These are phyloP conservation scores for Sphaeridia pumilis DNA, from an alignment of 2,888 invertebrate genomes.

Conservation along the genomic window DNA sequence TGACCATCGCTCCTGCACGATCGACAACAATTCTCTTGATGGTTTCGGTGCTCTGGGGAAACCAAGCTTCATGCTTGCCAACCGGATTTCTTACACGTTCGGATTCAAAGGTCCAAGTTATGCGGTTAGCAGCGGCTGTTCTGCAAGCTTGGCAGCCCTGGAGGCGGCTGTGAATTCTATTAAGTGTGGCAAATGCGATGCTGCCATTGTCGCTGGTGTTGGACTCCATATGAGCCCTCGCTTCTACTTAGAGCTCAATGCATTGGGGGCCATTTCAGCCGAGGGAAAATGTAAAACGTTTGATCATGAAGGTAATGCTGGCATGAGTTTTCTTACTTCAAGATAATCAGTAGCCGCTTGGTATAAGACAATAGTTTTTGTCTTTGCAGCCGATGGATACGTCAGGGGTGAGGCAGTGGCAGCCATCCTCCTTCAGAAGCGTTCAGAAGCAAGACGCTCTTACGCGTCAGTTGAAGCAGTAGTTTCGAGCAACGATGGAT, in stretches of 20 bases:
- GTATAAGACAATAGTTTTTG: not conserved
- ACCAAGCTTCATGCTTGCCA: constrained; percentile 48
- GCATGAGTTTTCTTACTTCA: not conserved
- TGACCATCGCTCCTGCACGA: not conserved
- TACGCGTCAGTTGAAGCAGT: constrained; percentile 44
- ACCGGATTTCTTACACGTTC: constrained; percentile 47
- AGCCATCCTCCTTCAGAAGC: constrained; percentile 41
- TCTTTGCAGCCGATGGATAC: constrained; percentile 41
- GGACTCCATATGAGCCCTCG: constrained; percentile 49
- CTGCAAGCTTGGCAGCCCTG: constrained; percentile 51
- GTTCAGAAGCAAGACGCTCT: constrained; percentile 38
- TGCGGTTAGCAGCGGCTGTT: constrained; percentile 54
- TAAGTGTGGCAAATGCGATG: constrained; percentile 41
- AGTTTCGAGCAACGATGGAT: constrained; percentile 46
- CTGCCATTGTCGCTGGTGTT: constrained; percentile 49
- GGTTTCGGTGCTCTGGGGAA: constrained; percentile 49
- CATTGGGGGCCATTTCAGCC: constrained; percentile 50
- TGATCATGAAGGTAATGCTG: constrained; percentile 48
- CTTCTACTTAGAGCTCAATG: constrained; percentile 51
- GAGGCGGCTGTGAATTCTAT: constrained; percentile 42
- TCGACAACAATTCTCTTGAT: constrained; percentile 13
- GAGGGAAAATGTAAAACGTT: constrained; percentile 54
- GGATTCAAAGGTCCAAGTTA: constrained; percentile 49
- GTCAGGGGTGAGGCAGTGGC: constrained; percentile 42
- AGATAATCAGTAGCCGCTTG: not conserved